These are phyloP conservation scores for Bungarus multicinctus DNA, from an alignment of 2,113 vertebrate genomes.

Conservation along the genomic window DNA sequence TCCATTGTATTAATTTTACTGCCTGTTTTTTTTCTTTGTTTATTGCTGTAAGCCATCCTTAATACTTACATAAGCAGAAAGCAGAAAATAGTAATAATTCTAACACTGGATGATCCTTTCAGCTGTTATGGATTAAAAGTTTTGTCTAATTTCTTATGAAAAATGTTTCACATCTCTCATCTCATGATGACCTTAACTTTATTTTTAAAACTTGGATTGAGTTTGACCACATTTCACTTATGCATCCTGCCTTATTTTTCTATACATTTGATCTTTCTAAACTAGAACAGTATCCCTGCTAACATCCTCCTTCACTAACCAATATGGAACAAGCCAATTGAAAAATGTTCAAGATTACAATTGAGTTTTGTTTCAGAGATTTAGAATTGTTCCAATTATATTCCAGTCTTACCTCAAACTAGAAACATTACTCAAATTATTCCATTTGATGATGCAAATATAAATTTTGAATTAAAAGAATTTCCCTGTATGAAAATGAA, in stretches of 20 bases:
- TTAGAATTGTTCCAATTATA: background rate
- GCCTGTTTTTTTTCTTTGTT: background rate
- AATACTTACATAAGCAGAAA: background rate
- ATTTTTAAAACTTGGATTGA: background rate
- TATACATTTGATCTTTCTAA: background rate
- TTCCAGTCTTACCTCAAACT: background rate
- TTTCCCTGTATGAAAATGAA: background rate
- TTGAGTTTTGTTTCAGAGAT: background rate
- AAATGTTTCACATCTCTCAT: background rate
- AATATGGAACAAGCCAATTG: background rate
- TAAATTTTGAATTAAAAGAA: accelerated
- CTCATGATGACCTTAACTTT: background rate
- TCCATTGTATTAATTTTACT: background rate
- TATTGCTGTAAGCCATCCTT: background rate
- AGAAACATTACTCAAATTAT: accelerated
- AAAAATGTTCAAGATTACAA: background rate
- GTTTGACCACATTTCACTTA: background rate
- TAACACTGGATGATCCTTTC: background rate
- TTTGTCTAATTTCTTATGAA: background rate
- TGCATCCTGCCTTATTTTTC: background rate
- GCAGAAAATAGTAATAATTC: background rate
- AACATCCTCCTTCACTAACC: background rate
- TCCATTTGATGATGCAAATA: accelerated
- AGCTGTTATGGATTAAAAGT: background rate
- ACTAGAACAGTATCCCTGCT: background rate